These are phyloP conservation scores for Botia almorhae DNA, from an alignment of 2,797 vertebrate genomes.

Conservation along the genomic window DNA sequence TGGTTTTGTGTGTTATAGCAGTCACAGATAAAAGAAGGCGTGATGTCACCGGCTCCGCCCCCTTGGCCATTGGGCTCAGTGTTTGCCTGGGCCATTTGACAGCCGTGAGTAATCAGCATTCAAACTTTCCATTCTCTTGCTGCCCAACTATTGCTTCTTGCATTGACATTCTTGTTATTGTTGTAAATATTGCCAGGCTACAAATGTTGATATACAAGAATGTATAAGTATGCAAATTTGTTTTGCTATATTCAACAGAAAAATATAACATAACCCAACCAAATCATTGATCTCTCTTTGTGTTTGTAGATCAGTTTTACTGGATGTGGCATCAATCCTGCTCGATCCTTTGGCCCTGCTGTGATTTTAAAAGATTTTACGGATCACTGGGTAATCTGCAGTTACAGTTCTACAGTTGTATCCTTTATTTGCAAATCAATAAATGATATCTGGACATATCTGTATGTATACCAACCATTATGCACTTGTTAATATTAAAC, in stretches of 20 bases:
- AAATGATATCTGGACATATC: too few relatives aligned
- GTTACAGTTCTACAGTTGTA: background rate
- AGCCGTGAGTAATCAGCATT: conserved; percentile 83
- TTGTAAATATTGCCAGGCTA: background rate
- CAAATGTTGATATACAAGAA: background rate
- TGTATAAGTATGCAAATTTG: conserved; percentile 12
- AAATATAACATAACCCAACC: conserved; percentile 13
- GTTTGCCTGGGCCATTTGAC: conserved; percentile 93
- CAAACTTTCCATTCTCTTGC: background rate
- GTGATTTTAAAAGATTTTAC: conserved; percentile 83
- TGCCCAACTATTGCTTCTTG: background rate
- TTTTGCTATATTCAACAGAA: background rate
- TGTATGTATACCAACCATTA: too few relatives aligned
- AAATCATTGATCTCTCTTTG: background rate
- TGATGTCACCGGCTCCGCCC: conserved; percentile 89
- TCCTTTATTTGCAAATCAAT: too few relatives aligned
- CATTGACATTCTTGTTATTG: conserved; percentile 12
- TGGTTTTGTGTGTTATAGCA: conserved; percentile 95
- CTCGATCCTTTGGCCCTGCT: conserved; percentile 93
- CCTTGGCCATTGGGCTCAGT: conserved; percentile 93
- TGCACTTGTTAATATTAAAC: too few relatives aligned
- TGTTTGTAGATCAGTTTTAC: conserved; percentile 91
- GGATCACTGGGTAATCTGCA: conserved; percentile 90
- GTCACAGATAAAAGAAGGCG: conserved; percentile 91
- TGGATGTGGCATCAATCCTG: conserved; percentile 95